A percentile compares a stretch with the other conserved stretches of the same genome.
These are phyloP conservation scores for Scarus forsteni DNA, from an alignment of 2,797 vertebrate species.

Conservation along the genomic window DNA sequence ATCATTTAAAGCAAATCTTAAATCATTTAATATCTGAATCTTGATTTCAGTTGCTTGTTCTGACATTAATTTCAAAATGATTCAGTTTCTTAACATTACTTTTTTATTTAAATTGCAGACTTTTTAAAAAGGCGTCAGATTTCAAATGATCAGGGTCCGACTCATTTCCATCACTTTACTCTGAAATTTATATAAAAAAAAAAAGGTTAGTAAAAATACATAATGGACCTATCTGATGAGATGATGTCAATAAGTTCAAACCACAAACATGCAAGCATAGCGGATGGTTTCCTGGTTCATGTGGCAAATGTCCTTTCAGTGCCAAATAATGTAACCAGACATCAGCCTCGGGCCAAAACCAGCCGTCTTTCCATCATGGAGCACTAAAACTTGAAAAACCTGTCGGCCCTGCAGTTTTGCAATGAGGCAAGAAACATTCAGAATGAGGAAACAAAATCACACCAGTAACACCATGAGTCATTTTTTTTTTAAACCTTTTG, in stretches of 20 bases:
- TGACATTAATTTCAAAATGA: too few species aligned
- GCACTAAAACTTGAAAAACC: slow-evolving; percentile 21
- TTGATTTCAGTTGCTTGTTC: too few species aligned
- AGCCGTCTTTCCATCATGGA: not conserved
- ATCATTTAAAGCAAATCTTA: too few species aligned
- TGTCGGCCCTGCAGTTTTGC: not conserved
- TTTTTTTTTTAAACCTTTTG: not conserved
- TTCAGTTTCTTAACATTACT: too few species aligned
- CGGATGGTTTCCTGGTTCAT: not conserved
- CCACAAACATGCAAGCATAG: not conserved
- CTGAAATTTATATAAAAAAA: not conserved
- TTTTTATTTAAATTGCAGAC: too few species aligned
- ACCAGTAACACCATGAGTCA: not conserved
- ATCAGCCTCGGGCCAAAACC: not conserved
- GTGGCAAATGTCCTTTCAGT: not conserved
- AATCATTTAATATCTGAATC: too few species aligned
- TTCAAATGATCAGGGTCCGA: not conserved
- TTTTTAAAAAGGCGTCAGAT: too few species aligned
- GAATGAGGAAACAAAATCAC: not conserved
- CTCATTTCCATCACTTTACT: not conserved
- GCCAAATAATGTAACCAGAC: not conserved
- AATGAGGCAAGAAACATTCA: rapidly evolving
- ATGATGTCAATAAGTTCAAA: not conserved
- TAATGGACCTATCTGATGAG: too few species aligned
- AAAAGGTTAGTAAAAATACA: too few species aligned